Percentiles rank a stretch among this genome's conserved stretches.
Evolutionary conservation across 2,888 invertebrate species (phyloP).

Genomic region (Tetranychus piercei): DNA sequence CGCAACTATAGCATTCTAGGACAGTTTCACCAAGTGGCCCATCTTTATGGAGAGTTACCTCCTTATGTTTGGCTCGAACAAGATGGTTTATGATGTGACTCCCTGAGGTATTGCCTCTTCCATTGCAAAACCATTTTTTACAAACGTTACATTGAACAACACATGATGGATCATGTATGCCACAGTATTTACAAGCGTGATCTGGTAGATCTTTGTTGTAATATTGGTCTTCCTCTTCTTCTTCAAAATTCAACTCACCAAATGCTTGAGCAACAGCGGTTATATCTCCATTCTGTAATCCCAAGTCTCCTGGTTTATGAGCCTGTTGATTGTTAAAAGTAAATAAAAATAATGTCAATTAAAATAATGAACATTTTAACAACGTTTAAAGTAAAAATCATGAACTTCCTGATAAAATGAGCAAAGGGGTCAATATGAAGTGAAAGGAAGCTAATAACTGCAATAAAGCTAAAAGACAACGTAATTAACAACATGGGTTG

Average conservation of each 20-base stretch:
- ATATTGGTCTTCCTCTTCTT: slow-evolving; percentile 76
- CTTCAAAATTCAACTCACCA: slow-evolving; percentile 72
- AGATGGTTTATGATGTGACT: slow-evolving; percentile 98
- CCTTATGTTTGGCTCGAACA: slow-evolving; percentile 97
- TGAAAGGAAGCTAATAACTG: no score
- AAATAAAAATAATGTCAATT: not conserved
- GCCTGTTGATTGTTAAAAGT: not conserved
- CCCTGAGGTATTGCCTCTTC: slow-evolving; percentile 87
- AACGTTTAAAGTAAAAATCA: no score
- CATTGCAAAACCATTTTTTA: slow-evolving; percentile 99
- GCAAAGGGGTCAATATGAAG: no score
- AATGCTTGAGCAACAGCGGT: slow-evolving; percentile 34
- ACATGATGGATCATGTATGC: slow-evolving; percentile 87
- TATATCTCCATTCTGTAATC: slow-evolving; percentile 9
- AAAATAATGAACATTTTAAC: no score
- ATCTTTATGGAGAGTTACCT: slow-evolving; percentile 88
- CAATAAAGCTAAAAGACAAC: no score
- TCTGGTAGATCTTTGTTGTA: slow-evolving; percentile 69
- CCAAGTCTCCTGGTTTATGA: not conserved
- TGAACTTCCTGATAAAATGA: no score
- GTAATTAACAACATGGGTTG: no score
- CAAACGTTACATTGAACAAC: slow-evolving; percentile 97
- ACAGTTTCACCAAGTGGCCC: slow-evolving; percentile 94
- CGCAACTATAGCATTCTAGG: slow-evolving; percentile 95
- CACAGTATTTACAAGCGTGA: slow-evolving; percentile 91